Evolutionary conservation across 2,888 invertebrate species (phyloP), one percentile per base, ranked within the genome.

Genomic region (Prenolepis imparis): DNA sequence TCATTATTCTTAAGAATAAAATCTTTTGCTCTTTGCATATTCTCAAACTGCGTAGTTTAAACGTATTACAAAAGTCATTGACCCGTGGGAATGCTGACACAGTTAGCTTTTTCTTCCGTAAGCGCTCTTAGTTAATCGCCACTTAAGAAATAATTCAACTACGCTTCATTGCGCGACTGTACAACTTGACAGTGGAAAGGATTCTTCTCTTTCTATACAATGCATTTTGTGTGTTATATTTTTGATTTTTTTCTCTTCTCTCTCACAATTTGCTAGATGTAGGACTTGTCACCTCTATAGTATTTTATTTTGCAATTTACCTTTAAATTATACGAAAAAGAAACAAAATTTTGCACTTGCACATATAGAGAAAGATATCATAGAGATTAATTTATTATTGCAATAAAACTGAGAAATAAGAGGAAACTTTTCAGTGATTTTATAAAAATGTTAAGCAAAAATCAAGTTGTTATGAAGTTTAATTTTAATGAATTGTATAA

Each of bases 111-210:
- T 68, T 59, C 61, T 78, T 36, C 55, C 39, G 61, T 28, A 32
- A 70, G 59, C n/a, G n/a, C 59, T 82, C 81, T 67, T 59, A 81
- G 84, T 88, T 88, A 90, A 89, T 87, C 87, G 84, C 82, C 82
- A 86, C 84, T 90, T 85, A 85, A 83, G 80, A 61, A 80, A 84
- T 85, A 77, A 82, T 83, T 88, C 66, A 78, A 59, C 63, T 83
- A 28, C 72, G 70, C 74, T 75, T 88, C 82, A 84, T 88, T 78
- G 86, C 59, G 67, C 68, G 61, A 84, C 86, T 63, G 77, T 75
- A 48, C 70, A 77, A 85, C 85, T 85, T 72, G 73, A 61, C 77
- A 55, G 63, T 70, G 55, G 36, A 8, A 59, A 75, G 41, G 28
- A 21, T 57, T 77, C 24, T 66, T 12, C 1, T 32, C 18, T 15